Conservation (phyloP, 1,140 invertebrate genomes). For the Aphelenchoides fujianensis region DNA sequence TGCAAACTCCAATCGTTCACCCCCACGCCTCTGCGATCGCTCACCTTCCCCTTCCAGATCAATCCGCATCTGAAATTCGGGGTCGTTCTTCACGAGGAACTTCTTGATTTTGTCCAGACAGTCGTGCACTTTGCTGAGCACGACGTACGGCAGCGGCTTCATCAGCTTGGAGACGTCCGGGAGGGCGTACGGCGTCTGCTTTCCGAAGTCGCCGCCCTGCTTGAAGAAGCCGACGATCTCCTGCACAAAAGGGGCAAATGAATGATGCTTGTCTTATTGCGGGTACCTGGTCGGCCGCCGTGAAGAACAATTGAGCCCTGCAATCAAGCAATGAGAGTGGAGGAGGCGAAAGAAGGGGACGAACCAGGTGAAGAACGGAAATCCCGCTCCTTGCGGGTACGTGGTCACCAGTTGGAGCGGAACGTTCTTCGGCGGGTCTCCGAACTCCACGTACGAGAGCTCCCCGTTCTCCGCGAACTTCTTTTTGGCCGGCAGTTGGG, state of each 20-base stretch:
- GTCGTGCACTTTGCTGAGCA: conserved; percentile 59
- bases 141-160: conserved; percentile 60
- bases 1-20: neutral
- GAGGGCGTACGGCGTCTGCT: conserved; percentile 52
- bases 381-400: conserved; percentile 59
- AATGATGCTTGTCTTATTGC: conserved; percentile 22
- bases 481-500: conserved; percentile 52
- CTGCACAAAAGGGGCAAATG: conserved; percentile 27
- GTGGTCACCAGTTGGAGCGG: conserved; percentile 60
- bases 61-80: conserved; percentile 50
- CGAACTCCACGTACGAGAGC: conserved; percentile 52
- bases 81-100: conserved; percentile 54
- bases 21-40: no score
- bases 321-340: neutral
- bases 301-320: conserved; percentile 60
- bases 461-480: conserved; percentile 51
- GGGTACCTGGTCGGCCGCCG: conserved; percentile 48
- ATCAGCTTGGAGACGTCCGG: conserved; percentile 57
- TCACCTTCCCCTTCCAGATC: conserved; percentile 51
- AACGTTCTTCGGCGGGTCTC: conserved; percentile 47
- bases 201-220: conserved; percentile 61
- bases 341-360: no score
- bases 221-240: conserved; percentile 62
- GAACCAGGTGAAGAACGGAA: conserved; percentile 44
- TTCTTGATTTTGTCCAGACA: conserved; percentile 55